These are phyloP conservation scores for Amblyopsis rosae DNA, from an alignment of 2,113 vertebrate genomes.

Conservation along the genomic window DNA sequence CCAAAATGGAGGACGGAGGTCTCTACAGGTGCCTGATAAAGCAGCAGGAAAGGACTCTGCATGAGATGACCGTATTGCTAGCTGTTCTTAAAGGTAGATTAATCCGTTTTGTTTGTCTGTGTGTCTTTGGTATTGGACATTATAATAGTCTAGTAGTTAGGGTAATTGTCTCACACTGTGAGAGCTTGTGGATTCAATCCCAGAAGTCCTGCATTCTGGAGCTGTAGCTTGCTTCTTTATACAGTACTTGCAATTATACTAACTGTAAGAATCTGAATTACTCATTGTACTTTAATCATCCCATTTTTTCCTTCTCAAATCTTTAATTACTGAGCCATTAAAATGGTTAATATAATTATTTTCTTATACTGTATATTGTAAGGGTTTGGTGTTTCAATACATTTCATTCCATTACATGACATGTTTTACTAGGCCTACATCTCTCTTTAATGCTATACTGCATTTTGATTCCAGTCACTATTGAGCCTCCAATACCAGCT, in stretches of 20 bases:
- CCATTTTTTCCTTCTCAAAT: too few species aligned
- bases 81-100: slow-evolving; percentile 69
- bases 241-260: too few species aligned
- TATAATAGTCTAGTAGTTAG: too few species aligned
- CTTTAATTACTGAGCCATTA: too few species aligned
- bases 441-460: background rate
- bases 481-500: slow-evolving; percentile 42
- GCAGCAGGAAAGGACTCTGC: slow-evolving; percentile 33
- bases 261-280: too few species aligned
- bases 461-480: slow-evolving; percentile 44
- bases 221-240: too few species aligned
- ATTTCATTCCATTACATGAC: background rate
- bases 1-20: slow-evolving; percentile 52
- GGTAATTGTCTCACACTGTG: too few species aligned
- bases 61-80: slow-evolving; percentile 61
- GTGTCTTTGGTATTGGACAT: background rate
- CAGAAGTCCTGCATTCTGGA: too few species aligned
- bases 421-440: background rate
- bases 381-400: background rate
- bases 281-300: too few species aligned
- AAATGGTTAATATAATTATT: too few species aligned
- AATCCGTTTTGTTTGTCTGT: slow-evolving; percentile 1
- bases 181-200: too few species aligned
- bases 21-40: slow-evolving; percentile 65
- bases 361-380: background rate